Base-by-base conservation (phyloP, 2,797 vertebrate species). In the Dallia pectoralis region DNA sequence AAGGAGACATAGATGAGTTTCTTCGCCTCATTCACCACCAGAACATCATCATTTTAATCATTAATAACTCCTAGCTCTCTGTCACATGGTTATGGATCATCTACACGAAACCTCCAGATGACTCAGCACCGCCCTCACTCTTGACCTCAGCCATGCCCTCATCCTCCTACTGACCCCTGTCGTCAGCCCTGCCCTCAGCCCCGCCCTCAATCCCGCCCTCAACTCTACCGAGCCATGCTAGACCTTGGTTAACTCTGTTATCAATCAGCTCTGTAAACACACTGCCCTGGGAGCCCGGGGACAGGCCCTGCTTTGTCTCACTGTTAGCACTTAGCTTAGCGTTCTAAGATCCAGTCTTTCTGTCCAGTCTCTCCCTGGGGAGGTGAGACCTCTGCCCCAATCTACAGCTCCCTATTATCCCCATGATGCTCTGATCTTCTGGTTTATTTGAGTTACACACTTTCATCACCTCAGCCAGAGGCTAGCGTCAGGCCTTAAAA, bases 241-340 rank as follows among this genome's bases (percentile, higher is more conserved):
- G 88, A 79, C 82, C 73, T 75, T 71, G 67, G 88, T 84, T 88
- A 89, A 82, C 67, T 67, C 81, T 93, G 53, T 14, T 92, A 94
- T 93, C 91, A 92, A 94, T 93, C 91, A 91, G 80, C 82, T 92
- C 84, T 80, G 88, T 91, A 93, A 93, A 94, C 91, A 93, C 70
- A 32, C 66, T 68, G 73, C 76, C 76, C 85, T 84, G 74, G 83
- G 84, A 86, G 85, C 70, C 85, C 77, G 85, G 79, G 87, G 83
- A 88, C 89, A 85, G 72, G 61, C 73, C 72, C 72, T 72, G 70
- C 78, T 78, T 79, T 67, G 75, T 74, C 76, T 79, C 65, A 73
- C 74, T 77, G 82, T 74, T 76, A 76, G 69, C 3, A 53, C 77
- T 85, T 69, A 70, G 77, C 49, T 65, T 53, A 74, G 74, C 1